phyloP scores from a whole-genome alignment of 2,888 invertebrate genomes.

The Trichopoda pennipes region DNA sequence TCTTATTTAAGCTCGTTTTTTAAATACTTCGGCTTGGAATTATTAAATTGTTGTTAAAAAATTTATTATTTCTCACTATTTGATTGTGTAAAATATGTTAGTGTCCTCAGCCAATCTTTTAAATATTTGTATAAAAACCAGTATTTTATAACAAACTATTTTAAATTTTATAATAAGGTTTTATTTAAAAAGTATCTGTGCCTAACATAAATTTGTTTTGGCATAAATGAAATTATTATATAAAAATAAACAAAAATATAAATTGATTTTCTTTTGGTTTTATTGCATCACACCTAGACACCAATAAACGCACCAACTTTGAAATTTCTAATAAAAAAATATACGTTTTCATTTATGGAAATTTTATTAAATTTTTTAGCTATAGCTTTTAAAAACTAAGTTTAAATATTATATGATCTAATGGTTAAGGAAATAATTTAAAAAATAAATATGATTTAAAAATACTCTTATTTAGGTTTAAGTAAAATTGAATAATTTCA shows the following conservation, averaged over 20 bases:
- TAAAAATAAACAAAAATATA: no score
- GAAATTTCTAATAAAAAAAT: conserved; percentile 1
- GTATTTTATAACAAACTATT: conserved; percentile 42
- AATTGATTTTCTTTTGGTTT: no score
- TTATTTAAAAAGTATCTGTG: conserved; percentile 10
- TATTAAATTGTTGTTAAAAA: not conserved
- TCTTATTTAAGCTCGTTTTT: no score
- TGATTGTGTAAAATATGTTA: not conserved
- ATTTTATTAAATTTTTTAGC: conserved; percentile 17
- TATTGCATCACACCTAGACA: no score
- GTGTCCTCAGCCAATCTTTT: not conserved
- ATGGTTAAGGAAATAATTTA: conserved; percentile 37
- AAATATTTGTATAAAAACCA: conserved; percentile 65
- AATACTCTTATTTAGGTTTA: conserved; percentile 57
- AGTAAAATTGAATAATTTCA: conserved; percentile 17
- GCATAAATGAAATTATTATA: no score
- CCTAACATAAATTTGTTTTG: no score
- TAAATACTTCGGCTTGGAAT: no score
- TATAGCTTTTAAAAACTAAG: conserved; percentile 47
- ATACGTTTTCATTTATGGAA: not conserved
- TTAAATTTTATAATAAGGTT: conserved; percentile 48
- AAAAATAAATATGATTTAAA: conserved; percentile 51
- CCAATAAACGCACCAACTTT: no score
- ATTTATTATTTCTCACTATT: not conserved
- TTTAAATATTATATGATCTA: conserved; percentile 52